Evolutionary conservation across 2,888 invertebrate species (phyloP), one percentile per base, ranked within the genome.

Genomic region (Chydorus sphaericus): DNA sequence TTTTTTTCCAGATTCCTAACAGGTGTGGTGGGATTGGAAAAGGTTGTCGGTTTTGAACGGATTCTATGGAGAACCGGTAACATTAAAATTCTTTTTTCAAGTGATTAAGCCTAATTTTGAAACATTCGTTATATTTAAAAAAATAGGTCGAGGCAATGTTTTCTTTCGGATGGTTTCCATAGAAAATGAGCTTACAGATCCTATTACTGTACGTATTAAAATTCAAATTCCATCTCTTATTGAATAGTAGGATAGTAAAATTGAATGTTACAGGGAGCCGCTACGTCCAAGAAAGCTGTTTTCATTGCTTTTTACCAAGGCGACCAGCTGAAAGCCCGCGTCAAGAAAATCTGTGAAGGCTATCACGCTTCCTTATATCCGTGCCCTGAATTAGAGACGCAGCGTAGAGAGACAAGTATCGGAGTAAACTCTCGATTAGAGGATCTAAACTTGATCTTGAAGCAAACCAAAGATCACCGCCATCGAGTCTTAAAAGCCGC

Each of bases 371-470:
- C 96, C 0, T 76, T 98, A 39, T 98, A 98, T 75, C 97, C 97
- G 0, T 98, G 97, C 69, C 97, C 97, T 0, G 97, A 97, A 70
- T 92, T 93, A 3, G 92, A 93, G 4, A 85, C 89, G 14, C 97
- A 98, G 71, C 78, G 97, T 29, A 76, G 94, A 57, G 97, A 98
- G 74, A 97, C 98, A 96, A 87, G 90, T 55, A 89, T 92, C 80
- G 94, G 96, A 1, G 96, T 98, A 3, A 94, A 94, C 89, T 96
- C 96, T 10, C 80, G 97, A 58, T 94, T 98, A 65, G 97, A 98
- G 71, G 97, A 98, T 73, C 77, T 98, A 57, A 91, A 90, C 68
- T 90, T 90, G 62, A 86, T 86, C 67, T 75, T 98, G 61, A 89
- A 90, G 0, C 94, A 97, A 73, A 97, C 97, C 1, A 92, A 93